phyloP scores from a whole-genome alignment of 2,113 vertebrate species.

The Hystrix brachyura region DNA sequence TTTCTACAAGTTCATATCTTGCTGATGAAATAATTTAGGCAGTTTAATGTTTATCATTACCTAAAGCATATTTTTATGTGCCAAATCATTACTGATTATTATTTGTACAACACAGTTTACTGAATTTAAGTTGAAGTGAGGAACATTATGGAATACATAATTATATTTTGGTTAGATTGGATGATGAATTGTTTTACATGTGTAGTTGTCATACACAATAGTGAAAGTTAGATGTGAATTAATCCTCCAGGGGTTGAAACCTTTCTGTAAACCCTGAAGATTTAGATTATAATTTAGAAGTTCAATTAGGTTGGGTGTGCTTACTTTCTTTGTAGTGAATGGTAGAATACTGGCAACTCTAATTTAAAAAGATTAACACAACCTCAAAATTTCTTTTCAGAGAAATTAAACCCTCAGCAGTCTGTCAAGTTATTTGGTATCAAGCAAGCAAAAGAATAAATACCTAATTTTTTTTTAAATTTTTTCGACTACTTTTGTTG shows the following conservation, averaged over 20 bases:
- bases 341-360: background rate
- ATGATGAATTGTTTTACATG: conserved; percentile 65
- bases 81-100: conserved; percentile 65
- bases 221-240: conserved; percentile 33
- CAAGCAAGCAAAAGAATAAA: background rate
- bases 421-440: background rate
- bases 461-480: background rate
- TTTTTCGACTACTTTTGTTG: background rate
- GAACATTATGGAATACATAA: conserved; percentile 50
- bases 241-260: background rate
- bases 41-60: conserved; percentile 58
- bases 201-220: background rate
- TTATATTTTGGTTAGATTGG: conserved; percentile 50
- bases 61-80: conserved; percentile 58
- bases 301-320: background rate
- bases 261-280: background rate
- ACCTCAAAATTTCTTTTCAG: conserved; percentile 21
- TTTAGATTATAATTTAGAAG: background rate
- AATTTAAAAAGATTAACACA: background rate
- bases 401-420: background rate
- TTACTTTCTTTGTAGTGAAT: background rate
- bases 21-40: background rate
- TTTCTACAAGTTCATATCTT: background rate
- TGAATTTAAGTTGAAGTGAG: conserved; percentile 47
- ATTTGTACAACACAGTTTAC: conserved; percentile 61